These are phyloP conservation scores for Nestor notabilis DNA, from an alignment of 2,113 vertebrate species.

Conservation along the genomic window DNA sequence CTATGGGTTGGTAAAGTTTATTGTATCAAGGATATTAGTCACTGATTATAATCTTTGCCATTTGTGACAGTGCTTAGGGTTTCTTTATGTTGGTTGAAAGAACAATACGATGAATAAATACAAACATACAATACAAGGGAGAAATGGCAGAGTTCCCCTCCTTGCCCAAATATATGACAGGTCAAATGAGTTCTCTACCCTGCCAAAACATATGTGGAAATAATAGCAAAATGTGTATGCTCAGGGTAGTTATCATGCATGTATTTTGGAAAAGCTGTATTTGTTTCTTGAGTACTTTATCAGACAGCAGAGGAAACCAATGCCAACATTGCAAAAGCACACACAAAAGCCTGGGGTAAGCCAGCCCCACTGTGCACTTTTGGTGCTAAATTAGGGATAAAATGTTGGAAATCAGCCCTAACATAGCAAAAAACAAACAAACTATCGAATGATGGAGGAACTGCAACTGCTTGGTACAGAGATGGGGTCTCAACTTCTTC, in stretches of 20 bases:
- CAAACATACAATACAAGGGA: neutral
- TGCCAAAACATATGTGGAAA: conserved; percentile 10
- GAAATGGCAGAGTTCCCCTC: neutral
- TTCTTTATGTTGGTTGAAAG: neutral
- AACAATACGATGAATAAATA: conserved; percentile 19
- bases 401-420: conserved; percentile 23
- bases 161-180: neutral
- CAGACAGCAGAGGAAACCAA: neutral
- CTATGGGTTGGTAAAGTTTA: conserved; percentile 1
- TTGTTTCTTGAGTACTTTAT: neutral
- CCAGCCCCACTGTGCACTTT: conserved; percentile 9
- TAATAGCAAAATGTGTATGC: neutral
- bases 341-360: conserved; percentile 20
- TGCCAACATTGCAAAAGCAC: conserved; percentile 8
- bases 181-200: neutral
- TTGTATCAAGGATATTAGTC: conserved; percentile 3
- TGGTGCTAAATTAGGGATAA: conserved; percentile 51
- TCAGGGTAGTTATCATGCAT: neutral
- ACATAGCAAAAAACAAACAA: conserved; percentile 15
- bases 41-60: neutral
- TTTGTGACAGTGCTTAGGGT: neutral
- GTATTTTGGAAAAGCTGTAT: conserved; percentile 31
- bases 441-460: neutral
- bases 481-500: neutral
- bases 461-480: neutral